Evolutionary conservation across 2,888 invertebrate genomes (phyloP).

Genomic region (Drosophila picticornis): DNA sequence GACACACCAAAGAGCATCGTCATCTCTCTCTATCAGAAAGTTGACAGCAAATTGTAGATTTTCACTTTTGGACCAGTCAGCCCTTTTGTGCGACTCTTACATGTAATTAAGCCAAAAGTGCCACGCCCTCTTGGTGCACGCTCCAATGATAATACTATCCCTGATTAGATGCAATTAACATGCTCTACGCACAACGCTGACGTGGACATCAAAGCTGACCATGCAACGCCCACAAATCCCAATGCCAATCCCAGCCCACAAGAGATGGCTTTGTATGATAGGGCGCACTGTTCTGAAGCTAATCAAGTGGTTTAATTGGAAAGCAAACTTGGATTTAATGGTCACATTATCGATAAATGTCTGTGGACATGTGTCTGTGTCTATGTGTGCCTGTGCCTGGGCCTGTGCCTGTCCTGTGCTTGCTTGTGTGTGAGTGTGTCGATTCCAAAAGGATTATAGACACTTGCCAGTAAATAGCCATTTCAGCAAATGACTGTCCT

Average conservation of each 20-base stretch:
- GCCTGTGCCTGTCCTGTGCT: conserved; percentile 10
- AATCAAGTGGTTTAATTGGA: conserved; percentile 81
- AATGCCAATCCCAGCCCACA: conserved; percentile 6
- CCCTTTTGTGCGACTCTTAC: conserved; percentile 38
- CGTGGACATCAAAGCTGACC: conserved; percentile 45
- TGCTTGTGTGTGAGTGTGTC: conserved; percentile 7
- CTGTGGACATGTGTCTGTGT: conserved; percentile 10
- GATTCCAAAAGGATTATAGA: conserved; percentile 38
- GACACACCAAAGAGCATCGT: conserved; percentile 7
- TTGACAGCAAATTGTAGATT: conserved; percentile 42
- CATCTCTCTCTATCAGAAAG: conserved; percentile 21
- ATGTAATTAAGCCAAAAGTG: conserved; percentile 65
- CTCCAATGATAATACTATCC: conserved; percentile 46
- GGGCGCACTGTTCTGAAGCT: conserved; percentile 48
- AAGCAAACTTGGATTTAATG: conserved; percentile 78
- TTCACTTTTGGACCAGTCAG: conserved; percentile 56
- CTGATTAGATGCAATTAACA: conserved; percentile 77
- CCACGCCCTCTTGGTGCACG: conserved; percentile 49
- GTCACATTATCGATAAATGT: conserved; percentile 64
- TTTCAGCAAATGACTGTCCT: neutral
- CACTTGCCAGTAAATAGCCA: conserved; percentile 14
- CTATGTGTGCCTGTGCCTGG: conserved; percentile 3
- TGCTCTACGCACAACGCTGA: conserved; percentile 70
- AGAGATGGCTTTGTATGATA: conserved; percentile 1
- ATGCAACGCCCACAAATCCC: conserved; percentile 43